Percentiles rank a stretch among this genome's conserved stretches.
phyloP scores from a whole-genome alignment of 1,140 invertebrate species.

The Orius insidiosus region DNA sequence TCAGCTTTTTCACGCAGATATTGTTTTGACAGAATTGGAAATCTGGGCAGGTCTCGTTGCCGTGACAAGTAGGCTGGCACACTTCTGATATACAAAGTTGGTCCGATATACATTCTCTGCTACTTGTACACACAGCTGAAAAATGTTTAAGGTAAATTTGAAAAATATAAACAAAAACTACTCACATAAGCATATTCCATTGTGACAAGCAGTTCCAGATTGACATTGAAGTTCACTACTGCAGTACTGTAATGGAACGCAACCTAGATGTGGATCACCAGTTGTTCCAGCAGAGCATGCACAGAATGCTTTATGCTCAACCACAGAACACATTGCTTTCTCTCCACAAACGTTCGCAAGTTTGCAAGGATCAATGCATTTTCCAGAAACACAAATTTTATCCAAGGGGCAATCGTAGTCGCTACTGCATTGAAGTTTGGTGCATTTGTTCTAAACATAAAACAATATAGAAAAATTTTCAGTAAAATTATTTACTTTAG shows the following conservation, averaged over 20 bases:
- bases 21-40: conserved; percentile 65
- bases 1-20: conserved; percentile 62
- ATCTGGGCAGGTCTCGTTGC: conserved; percentile 57
- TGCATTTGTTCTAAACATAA: conserved; percentile 35
- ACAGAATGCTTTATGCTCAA: conserved; percentile 51
- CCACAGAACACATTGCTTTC: conserved; percentile 34
- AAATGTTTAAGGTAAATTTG: too few species aligned
- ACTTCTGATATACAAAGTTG: conserved; percentile 62
- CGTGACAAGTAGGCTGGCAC: conserved; percentile 60
- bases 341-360: conserved; percentile 64
- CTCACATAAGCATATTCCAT: conserved; percentile 59
- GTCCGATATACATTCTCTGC: conserved; percentile 60
- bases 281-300: conserved; percentile 62
- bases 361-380: conserved; percentile 63
- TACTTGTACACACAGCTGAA: conserved; percentile 47
- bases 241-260: conserved; percentile 61
- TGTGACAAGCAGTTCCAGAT: conserved; percentile 58
- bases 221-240: conserved; percentile 57
- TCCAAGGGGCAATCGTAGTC: conserved; percentile 50
- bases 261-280: conserved; percentile 68
- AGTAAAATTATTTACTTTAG: conserved; percentile 27
- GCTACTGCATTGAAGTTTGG: conserved; percentile 56
- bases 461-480: not conserved
- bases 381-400: conserved; percentile 57
- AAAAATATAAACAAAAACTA: conserved; percentile 12